These are phyloP conservation scores for Cyanoderma ruficeps DNA, from an alignment of 2,113 vertebrate genomes.

Conservation along the genomic window DNA sequence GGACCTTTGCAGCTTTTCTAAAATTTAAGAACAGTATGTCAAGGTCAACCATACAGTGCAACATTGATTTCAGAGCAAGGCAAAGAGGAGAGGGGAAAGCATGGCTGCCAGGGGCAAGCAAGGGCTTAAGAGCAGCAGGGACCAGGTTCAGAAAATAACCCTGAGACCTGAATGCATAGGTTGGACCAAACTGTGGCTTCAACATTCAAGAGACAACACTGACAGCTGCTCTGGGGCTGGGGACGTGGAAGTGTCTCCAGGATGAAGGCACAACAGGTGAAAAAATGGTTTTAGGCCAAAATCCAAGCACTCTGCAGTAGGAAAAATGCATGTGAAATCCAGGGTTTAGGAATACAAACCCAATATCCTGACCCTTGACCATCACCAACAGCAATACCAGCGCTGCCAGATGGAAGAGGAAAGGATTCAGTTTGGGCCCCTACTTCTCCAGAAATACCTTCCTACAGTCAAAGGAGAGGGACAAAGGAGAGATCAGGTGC, in stretches of 20 bases:
- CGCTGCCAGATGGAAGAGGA: not conserved
- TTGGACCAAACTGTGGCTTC: not conserved
- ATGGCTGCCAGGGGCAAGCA: not conserved
- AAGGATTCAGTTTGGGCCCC: not conserved
- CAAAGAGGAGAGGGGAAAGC: not conserved
- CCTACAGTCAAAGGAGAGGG: not conserved
- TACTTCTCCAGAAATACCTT: not conserved
- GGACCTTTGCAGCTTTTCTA: not conserved
- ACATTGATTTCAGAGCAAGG: not conserved
- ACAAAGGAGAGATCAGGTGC: not conserved
- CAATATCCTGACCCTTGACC: too few species aligned
- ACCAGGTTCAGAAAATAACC: not conserved
- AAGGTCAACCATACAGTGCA: not conserved
- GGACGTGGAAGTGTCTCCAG: not conserved
- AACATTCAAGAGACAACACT: not conserved
- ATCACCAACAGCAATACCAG: not conserved
- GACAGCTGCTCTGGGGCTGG: fast-evolving
- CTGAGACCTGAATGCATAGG: not conserved
- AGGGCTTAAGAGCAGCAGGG: not conserved
- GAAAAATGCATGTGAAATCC: not conserved
- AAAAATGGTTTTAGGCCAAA: not conserved
- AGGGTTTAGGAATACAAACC: not conserved
- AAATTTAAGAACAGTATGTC: not conserved
- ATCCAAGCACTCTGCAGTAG: not conserved
- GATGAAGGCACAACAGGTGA: not conserved